Conservation (phyloP, 2,888 invertebrate species). For the Embidobia sp. region DNA sequence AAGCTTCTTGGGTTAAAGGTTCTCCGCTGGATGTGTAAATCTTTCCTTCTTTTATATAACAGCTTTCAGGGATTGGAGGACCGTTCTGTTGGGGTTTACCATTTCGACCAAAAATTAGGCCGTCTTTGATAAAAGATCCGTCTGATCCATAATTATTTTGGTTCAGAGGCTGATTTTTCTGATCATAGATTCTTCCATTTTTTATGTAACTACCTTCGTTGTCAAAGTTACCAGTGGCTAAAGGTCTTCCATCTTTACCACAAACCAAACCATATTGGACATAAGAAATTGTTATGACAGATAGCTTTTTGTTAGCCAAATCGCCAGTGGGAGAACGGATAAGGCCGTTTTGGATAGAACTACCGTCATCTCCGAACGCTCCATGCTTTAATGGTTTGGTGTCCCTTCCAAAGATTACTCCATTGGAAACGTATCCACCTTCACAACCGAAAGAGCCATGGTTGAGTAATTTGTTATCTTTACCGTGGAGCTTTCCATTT, state of each 20-base stretch:
- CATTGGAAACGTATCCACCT: constrained; percentile 76
- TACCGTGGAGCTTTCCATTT: constrained; percentile 76
- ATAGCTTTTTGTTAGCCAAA: constrained; percentile 72
- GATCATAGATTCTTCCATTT: constrained; percentile 75
- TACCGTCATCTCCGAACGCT: constrained; percentile 76
- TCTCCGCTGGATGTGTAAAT: constrained; percentile 73
- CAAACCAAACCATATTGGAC: constrained; percentile 77
- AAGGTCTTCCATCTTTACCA: constrained; percentile 75
- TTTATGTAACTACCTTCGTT: constrained; percentile 74
- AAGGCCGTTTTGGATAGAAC: constrained; percentile 75
- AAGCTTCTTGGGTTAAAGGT: constrained; percentile 76
- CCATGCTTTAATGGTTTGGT: constrained; percentile 74
- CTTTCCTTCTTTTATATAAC: constrained; percentile 75
- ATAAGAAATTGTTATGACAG: constrained; percentile 71
- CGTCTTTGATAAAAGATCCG: constrained; percentile 75
- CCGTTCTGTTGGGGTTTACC: constrained; percentile 74
- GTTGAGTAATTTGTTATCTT: constrained; percentile 75
- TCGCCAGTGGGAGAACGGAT: constrained; percentile 73
- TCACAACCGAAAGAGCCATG: constrained; percentile 76
- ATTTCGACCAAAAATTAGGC: constrained; percentile 72
- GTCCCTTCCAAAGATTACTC: constrained; percentile 75
- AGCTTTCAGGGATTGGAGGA: constrained; percentile 72
- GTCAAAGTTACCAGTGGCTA: constrained; percentile 74
- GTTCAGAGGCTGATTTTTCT: constrained; percentile 72
- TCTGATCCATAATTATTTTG: constrained; percentile 70